phyloP scores from a whole-genome alignment of 1,140 invertebrate species.

The Pseudachorutes palmiensis region DNA sequence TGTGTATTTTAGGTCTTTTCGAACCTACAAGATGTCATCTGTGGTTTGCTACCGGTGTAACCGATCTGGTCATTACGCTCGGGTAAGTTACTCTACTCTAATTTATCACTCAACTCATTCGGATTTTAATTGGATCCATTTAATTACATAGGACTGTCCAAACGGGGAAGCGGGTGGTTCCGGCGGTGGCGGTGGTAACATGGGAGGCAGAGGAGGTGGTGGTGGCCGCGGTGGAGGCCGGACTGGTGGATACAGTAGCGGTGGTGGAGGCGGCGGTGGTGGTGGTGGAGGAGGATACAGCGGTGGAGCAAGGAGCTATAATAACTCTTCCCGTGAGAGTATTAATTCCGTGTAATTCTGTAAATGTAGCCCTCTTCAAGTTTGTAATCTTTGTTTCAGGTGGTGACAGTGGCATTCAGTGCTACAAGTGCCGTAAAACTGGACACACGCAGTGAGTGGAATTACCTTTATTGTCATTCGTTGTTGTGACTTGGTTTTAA shows the following conservation, averaged over 20 bases:
- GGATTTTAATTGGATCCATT: too few species aligned
- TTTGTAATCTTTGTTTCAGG: too few species aligned
- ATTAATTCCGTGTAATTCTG: too few species aligned
- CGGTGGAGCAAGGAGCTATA: background rate
- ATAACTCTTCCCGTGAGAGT: slow-evolving; percentile 9
- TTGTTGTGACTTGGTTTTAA: background rate
- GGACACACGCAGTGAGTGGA: slow-evolving; percentile 42
- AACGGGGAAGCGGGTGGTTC: too few species aligned
- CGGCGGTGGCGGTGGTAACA: slow-evolving; percentile 17
- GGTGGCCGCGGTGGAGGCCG: slow-evolving; percentile 23
- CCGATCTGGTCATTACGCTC: slow-evolving; percentile 52
- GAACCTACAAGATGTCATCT: background rate
- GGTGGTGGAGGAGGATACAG: slow-evolving; percentile 22
- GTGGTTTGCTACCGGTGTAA: slow-evolving; percentile 83
- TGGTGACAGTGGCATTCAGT: slow-evolving; percentile 39
- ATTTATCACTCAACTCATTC: background rate
- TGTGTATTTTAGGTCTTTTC: background rate
- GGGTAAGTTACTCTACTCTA: slow-evolving; percentile 22
- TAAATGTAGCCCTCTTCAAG: too few species aligned
- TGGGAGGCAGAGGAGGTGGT: slow-evolving; percentile 20
- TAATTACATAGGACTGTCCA: slow-evolving; percentile 26
- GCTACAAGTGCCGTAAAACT: slow-evolving; percentile 50
- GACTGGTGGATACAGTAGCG: slow-evolving; percentile 21
- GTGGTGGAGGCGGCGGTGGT: slow-evolving; percentile 31
- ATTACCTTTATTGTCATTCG: background rate